These are phyloP conservation scores for Sphenodon punctatus DNA, from an alignment of 2,797 vertebrate species.

Conservation along the genomic window DNA sequence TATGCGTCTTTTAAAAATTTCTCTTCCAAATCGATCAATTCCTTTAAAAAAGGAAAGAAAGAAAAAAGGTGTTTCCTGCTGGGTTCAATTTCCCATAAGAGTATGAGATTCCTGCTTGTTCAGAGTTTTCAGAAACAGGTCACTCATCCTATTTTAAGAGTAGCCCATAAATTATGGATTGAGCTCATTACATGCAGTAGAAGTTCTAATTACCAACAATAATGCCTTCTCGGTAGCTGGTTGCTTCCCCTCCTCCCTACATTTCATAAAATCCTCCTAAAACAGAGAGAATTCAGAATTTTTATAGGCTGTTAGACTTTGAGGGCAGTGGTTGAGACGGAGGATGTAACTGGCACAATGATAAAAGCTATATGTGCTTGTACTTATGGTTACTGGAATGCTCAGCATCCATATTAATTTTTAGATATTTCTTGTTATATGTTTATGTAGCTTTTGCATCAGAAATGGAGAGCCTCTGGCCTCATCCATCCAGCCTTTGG, in stretches of 20 bases:
- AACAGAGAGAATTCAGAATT: background rate
- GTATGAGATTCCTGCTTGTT: background rate
- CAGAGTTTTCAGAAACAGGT: background rate
- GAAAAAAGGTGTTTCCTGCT: too few relatives aligned
- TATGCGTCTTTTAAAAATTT: background rate
- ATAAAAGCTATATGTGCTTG: too few relatives aligned
- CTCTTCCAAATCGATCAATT: background rate
- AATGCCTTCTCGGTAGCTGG: background rate
- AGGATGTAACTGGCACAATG: background rate
- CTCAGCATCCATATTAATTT: too few relatives aligned
- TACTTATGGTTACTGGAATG: too few relatives aligned
- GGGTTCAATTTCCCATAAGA: background rate
- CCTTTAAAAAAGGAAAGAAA: background rate
- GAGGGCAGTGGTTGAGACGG: background rate
- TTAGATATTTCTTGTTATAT: too few relatives aligned
- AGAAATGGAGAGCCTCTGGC: too few relatives aligned
- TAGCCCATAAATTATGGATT: background rate
- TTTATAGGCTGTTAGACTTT: background rate
- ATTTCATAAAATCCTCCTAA: constrained; percentile 3
- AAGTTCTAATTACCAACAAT: background rate
- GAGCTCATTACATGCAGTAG: background rate
- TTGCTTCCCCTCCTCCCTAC: background rate
- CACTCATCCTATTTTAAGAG: background rate
- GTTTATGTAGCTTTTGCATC: too few relatives aligned
- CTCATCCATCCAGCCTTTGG: too few relatives aligned